Percentiles rank a stretch among this genome's conserved stretches.
Evolutionary conservation across 2,797 vertebrate species (phyloP).

Genomic region (Chloroceryle inda): DNA sequence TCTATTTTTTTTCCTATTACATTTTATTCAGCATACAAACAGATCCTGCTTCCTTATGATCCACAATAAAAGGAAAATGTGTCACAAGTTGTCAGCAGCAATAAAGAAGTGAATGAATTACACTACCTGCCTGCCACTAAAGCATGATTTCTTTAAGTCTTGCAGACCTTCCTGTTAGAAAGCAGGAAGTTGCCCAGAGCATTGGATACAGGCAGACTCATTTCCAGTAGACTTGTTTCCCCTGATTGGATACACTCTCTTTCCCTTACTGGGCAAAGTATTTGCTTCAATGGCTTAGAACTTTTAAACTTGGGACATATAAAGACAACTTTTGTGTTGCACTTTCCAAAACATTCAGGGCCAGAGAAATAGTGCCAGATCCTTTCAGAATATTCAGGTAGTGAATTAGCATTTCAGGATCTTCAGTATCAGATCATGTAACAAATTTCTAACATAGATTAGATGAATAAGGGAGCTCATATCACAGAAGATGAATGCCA

Average conservation of each 20-base stretch:
- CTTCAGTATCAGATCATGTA: conserved; percentile 21
- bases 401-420: neutral
- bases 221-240: neutral
- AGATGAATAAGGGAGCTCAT: conserved; percentile 16
- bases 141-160: neutral
- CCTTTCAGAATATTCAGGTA: conserved; percentile 31
- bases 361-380: neutral
- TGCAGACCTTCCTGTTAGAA: neutral
- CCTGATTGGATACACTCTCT: neutral
- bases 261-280: neutral
- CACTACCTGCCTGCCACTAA: neutral
- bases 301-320: neutral
- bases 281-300: neutral
- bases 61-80: neutral
- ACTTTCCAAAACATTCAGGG: neutral
- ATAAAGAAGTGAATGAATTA: neutral
- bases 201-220: neutral
- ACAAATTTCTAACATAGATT: conserved; percentile 19
- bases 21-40: neutral
- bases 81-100: neutral
- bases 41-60: neutral
- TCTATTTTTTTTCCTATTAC: neutral
- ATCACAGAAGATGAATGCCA: conserved; percentile 31
- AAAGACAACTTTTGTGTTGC: neutral
- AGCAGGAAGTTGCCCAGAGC: neutral